Conservation (phyloP, 2,888 invertebrate species). For the Zelleria hepariella region DNA sequence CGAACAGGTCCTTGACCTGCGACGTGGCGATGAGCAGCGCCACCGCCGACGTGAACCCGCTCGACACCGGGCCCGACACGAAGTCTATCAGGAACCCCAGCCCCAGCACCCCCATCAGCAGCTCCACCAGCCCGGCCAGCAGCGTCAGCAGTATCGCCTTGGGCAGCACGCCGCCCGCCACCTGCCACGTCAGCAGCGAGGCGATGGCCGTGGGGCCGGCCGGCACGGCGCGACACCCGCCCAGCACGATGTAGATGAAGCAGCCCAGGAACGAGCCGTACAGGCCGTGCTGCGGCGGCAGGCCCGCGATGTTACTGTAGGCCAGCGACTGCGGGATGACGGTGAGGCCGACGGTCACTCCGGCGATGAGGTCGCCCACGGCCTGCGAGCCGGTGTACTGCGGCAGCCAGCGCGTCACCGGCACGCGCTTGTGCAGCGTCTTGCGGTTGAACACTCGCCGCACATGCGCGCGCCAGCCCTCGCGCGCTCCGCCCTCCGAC, state of each 20-base stretch:
- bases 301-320: constrained; percentile 84
- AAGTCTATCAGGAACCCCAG: constrained; percentile 91
- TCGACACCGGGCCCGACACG: constrained; percentile 90
- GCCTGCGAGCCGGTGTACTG: constrained; percentile 80
- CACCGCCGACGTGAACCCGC: constrained; percentile 92
- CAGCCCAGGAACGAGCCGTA: constrained; percentile 95
- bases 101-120: constrained; percentile 86
- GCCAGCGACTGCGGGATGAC: constrained; percentile 93
- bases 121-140: constrained; percentile 79
- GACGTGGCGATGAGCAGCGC: constrained; percentile 90
- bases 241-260: constrained; percentile 90
- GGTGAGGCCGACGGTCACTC: constrained; percentile 92
- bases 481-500: constrained; percentile 41
- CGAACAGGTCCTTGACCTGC: constrained; percentile 88
- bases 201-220: constrained; percentile 94
- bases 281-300: constrained; percentile 88
- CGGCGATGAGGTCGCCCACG: constrained; percentile 90
- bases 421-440: constrained; percentile 80
- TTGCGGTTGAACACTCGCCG: constrained; percentile 76
- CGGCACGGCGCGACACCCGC: constrained; percentile 93
- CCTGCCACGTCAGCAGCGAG: constrained; percentile 87
- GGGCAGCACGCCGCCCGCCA: constrained; percentile 76
- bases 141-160: constrained; percentile 85
- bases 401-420: constrained; percentile 84
- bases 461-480: constrained; percentile 50